Percentiles rank a stretch among this genome's conserved stretches.
phyloP scores from a whole-genome alignment of 2,888 invertebrate genomes.

The Scaptomyza flava region DNA sequence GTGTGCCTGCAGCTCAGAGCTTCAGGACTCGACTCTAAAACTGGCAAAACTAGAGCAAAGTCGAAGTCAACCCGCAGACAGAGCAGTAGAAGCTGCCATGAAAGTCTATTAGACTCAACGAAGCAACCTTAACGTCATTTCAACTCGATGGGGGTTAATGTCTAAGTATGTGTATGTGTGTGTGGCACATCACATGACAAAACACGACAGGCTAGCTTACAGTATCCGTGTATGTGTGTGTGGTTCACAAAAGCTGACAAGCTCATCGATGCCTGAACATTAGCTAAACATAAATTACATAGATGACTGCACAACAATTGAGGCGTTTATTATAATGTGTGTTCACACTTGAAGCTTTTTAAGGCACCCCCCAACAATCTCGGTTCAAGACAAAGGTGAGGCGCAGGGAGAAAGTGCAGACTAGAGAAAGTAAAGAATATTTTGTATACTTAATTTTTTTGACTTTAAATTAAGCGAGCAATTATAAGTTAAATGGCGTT shows the following conservation, averaged over 20 bases:
- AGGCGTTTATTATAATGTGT: slow-evolving; percentile 82
- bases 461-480: slow-evolving; percentile 8
- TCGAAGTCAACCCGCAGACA: slow-evolving; percentile 60
- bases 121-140: slow-evolving; percentile 78
- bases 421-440: slow-evolving; percentile 19
- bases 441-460: slow-evolving; percentile 11
- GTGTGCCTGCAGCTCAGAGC: slow-evolving; percentile 46
- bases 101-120: slow-evolving; percentile 82
- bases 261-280: slow-evolving; percentile 83
- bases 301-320: slow-evolving; percentile 80
- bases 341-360: slow-evolving; percentile 79
- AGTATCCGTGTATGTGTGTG: slow-evolving; percentile 32
- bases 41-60: slow-evolving; percentile 67
- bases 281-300: slow-evolving; percentile 82
- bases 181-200: slow-evolving; percentile 29
- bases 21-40: slow-evolving; percentile 45
- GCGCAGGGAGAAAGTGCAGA: slow-evolving; percentile 8
- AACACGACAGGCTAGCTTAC: slow-evolving; percentile 28
- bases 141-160: slow-evolving; percentile 64
- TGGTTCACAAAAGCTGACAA: slow-evolving; percentile 80
- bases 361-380: slow-evolving; percentile 34
- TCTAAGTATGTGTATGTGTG: slow-evolving; percentile 32
- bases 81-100: slow-evolving; percentile 44
- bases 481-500: slow-evolving; percentile 1
- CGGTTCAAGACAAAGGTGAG: slow-evolving; percentile 16